A percentile compares a stretch with the other conserved stretches of the same genome.
phyloP scores from a whole-genome alignment of 2,113 vertebrate genomes.

The Nothoprocta pentlandii region DNA sequence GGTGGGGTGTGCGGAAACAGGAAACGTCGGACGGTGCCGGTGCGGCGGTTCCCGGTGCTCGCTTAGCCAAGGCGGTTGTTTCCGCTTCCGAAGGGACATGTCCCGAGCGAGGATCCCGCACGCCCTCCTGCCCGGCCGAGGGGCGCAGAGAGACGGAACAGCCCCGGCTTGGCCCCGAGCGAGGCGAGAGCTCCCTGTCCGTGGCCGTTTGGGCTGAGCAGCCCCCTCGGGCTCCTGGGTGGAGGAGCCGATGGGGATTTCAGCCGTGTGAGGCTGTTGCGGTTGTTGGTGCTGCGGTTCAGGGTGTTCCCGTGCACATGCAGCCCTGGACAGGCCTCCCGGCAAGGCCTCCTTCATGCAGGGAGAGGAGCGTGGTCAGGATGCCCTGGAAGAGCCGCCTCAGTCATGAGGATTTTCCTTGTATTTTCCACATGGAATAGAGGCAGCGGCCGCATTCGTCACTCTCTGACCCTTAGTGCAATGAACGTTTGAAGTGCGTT shows the following conservation, averaged over 20 bases:
- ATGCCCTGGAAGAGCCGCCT: accelerated
- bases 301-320: background rate
- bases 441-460: background rate
- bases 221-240: background rate
- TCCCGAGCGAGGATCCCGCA: background rate
- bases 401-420: accelerated
- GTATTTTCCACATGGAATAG: too few relatives aligned
- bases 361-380: background rate
- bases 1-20: slow-evolving; percentile 64
- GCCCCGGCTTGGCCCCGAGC: background rate
- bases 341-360: background rate
- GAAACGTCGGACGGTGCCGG: slow-evolving; percentile 26
- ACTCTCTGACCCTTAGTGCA: background rate
- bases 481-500: accelerated
- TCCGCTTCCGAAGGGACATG: slow-evolving; percentile 14
- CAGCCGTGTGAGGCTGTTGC: background rate
- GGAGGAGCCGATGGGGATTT: background rate
- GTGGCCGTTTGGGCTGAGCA: background rate
- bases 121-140: background rate
- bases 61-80: background rate
- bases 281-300: background rate
- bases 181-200: background rate
- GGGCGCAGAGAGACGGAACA: too few relatives aligned
- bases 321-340: too few relatives aligned
- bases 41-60: slow-evolving; percentile 38